Percentiles rank a stretch among this genome's conserved stretches.
These are phyloP conservation scores for Stenolophus ochropezus DNA, from an alignment of 2,888 invertebrate species.

Conservation along the genomic window DNA sequence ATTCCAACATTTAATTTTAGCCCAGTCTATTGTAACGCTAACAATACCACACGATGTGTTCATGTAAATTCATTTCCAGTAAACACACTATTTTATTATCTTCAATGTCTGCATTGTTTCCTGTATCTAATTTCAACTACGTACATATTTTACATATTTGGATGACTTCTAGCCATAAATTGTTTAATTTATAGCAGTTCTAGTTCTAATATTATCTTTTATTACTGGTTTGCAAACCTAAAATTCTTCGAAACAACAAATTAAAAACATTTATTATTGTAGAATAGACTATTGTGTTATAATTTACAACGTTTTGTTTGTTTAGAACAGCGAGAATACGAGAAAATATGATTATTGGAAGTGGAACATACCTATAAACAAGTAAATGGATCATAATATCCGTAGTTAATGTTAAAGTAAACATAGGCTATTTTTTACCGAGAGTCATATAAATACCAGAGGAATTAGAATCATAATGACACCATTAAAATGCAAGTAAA, in stretches of 20 bases:
- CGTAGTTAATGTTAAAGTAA: too few species aligned
- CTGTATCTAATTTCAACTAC: neutral
- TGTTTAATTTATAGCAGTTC: neutral
- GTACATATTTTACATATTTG: conserved; percentile 6
- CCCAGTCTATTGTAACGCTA: neutral
- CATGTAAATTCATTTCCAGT: neutral
- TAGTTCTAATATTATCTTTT: conserved; percentile 23
- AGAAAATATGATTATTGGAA: too few species aligned
- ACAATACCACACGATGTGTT: neutral
- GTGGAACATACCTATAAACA: too few species aligned
- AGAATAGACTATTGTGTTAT: too few species aligned
- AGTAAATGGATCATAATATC: too few species aligned
- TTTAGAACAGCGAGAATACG: too few species aligned
- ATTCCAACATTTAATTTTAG: neutral
- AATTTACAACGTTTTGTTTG: too few species aligned
- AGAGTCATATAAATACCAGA: too few species aligned
- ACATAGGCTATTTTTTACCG: too few species aligned
- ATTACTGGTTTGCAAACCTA: neutral
- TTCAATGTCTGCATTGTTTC: neutral
- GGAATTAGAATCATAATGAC: too few species aligned
- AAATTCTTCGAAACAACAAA: neutral
- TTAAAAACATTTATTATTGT: too few species aligned
- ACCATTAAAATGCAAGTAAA: too few species aligned
- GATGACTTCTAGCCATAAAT: neutral
- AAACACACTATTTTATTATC: neutral